phyloP scores from a whole-genome alignment of 2,113 vertebrate genomes.

The Rhinoptilus africanus region DNA sequence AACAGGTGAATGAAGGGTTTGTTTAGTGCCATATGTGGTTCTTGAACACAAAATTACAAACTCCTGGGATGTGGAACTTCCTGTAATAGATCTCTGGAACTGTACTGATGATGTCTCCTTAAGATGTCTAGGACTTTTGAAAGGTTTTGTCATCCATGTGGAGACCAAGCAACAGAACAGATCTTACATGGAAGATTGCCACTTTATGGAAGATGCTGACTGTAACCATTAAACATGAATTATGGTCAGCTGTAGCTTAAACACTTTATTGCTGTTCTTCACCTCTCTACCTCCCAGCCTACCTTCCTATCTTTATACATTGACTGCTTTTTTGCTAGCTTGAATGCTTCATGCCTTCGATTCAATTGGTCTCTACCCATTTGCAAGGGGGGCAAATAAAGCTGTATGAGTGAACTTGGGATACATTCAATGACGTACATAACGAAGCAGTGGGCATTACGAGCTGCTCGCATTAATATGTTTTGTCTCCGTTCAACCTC shows the following conservation, averaged over 20 bases:
- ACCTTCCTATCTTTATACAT: background rate
- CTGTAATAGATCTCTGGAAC: background rate
- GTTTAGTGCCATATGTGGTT: background rate
- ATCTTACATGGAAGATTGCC: background rate
- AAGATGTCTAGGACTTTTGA: background rate
- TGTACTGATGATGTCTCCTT: background rate
- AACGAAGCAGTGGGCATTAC: background rate
- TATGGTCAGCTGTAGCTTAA: background rate
- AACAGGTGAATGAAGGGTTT: background rate
- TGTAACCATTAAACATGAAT: background rate
- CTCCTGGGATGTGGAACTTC: background rate
- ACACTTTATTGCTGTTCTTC: background rate
- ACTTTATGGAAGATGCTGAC: background rate
- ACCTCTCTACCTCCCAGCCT: background rate
- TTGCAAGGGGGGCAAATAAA: background rate
- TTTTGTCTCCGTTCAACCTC: background rate
- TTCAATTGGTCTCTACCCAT: background rate
- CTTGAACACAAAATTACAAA: background rate
- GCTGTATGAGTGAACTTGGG: background rate
- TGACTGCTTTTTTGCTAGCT: background rate
- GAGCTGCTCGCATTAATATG: background rate
- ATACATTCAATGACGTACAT: too few relatives aligned
- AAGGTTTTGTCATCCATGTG: background rate
- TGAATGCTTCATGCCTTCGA: background rate
- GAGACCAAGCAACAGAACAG: background rate